phyloP scores from a whole-genome alignment of 2,888 invertebrate genomes.

The Vandiemenella viatica region DNA sequence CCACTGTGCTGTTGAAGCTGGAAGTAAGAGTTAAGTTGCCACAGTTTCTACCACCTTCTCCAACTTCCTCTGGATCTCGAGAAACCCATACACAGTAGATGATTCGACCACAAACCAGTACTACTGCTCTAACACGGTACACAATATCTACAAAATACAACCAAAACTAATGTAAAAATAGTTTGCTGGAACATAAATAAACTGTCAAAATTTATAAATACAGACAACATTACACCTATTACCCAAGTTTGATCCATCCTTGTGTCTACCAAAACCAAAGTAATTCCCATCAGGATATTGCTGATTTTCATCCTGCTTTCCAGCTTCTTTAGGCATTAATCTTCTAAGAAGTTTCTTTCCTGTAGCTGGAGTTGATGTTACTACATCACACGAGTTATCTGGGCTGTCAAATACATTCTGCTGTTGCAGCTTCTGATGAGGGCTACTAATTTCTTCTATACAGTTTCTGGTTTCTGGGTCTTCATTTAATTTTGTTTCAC shows the following conservation, averaged over 20 bases:
- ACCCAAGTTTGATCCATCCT: conserved; percentile 26
- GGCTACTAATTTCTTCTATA: not conserved
- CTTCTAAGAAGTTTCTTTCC: conserved; percentile 1
- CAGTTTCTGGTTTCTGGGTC: no score
- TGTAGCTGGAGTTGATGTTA: conserved; percentile 8
- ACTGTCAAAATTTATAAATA: no score
- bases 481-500: not conserved
- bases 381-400: not conserved
- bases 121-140: conserved; percentile 28
- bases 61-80: conserved; percentile 29
- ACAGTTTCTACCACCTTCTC: conserved; percentile 23
- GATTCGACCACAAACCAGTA: conserved; percentile 31
- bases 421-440: no score
- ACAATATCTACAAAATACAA: conserved; percentile 27
- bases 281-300: conserved; percentile 24
- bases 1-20: conserved; percentile 30
- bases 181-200: no score
- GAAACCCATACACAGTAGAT: conserved; percentile 49
- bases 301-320: conserved; percentile 2
- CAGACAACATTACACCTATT: conserved; percentile 17
- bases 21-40: conserved; percentile 31
- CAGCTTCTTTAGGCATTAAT: conserved; percentile 6
- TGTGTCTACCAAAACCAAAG: conserved; percentile 26
- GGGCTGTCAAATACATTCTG: not conserved
- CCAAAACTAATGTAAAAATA: no score